phyloP scores from a whole-genome alignment of 2,113 vertebrate species.

The Nerophis lumbriciformis region DNA sequence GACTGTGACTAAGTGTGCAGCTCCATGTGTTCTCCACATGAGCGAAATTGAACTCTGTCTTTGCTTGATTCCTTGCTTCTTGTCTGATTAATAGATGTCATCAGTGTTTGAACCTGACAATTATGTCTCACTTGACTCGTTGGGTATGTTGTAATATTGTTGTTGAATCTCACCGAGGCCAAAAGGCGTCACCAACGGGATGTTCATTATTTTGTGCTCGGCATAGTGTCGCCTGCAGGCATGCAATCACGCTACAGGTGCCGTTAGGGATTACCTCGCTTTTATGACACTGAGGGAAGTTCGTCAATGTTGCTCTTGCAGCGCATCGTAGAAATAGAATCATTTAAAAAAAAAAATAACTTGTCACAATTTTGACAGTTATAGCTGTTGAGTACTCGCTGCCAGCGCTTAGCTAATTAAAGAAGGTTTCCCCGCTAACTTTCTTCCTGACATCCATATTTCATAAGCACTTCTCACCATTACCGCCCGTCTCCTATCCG shows the following conservation, averaged over 20 bases:
- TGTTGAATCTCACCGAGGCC: conserved; percentile 41
- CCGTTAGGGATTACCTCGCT: conserved; percentile 65
- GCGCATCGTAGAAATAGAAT: conserved; percentile 29
- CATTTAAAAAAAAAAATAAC: no score
- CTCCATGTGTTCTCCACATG: no score
- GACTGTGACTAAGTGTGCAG: no score
- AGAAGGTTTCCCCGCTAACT: conserved; percentile 44
- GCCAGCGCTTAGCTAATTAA: conserved; percentile 30
- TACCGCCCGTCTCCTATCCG: conserved; percentile 37
- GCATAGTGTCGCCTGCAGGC: conserved; percentile 69
- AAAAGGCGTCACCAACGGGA: conserved; percentile 52
- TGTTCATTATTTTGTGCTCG: conserved; percentile 56
- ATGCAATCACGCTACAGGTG: conserved; percentile 62
- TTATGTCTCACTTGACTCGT: conserved; percentile 42
- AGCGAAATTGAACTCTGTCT: no score
- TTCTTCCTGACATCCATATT: conserved; percentile 63
- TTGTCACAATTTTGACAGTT: neutral
- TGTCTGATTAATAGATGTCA: no score
- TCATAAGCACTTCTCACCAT: conserved; percentile 56
- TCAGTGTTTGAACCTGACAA: no score
- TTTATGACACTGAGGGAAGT: conserved; percentile 47
- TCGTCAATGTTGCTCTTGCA: conserved; percentile 31
- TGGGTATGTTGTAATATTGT: conserved; percentile 40
- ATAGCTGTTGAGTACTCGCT: conserved; percentile 1
- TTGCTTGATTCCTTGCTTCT: no score